Evolutionary conservation across 2,113 vertebrate species (phyloP).

Genomic region (Camelus dromedarius): DNA sequence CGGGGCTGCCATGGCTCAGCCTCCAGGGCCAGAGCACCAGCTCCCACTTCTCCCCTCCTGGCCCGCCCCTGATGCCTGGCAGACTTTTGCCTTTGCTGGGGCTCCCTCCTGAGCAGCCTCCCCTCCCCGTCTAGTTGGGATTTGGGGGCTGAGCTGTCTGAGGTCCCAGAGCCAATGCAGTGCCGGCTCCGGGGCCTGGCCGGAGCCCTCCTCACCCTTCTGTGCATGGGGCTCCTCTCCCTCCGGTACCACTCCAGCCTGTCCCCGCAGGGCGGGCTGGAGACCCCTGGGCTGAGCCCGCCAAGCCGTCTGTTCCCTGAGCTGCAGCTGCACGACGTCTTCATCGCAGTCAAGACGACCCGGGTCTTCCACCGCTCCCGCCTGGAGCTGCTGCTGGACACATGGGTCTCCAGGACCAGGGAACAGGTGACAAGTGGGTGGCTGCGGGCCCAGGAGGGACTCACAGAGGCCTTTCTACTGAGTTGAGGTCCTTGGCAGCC

Average conservation of each 20-base stretch:
- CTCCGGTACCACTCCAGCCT: background rate
- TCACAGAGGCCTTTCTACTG: background rate
- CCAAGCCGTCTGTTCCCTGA: background rate
- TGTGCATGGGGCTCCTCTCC: constrained; percentile 74
- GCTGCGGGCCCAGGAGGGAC: background rate
- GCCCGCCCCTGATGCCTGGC: background rate
- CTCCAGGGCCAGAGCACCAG: background rate
- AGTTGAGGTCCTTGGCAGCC: background rate
- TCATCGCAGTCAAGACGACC: constrained; percentile 95
- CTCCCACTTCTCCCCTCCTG: background rate
- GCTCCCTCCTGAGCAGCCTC: background rate
- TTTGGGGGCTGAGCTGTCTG: constrained; percentile 38
- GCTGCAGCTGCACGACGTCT: constrained; percentile 89
- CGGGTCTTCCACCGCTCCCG: constrained; percentile 92
- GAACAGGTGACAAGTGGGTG: constrained; percentile 84
- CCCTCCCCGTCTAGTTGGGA: background rate
- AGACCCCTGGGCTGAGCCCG: background rate
- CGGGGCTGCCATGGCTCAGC: background rate
- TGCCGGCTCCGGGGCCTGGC: constrained; percentile 76
- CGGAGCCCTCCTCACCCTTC: constrained; percentile 70
- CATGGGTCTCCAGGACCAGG: constrained; percentile 93
- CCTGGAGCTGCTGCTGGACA: constrained; percentile 92
- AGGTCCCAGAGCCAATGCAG: constrained; percentile 67
- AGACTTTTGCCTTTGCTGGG: background rate
- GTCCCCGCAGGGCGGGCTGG: background rate